Percentiles rank a stretch among this genome's conserved stretches.
These are phyloP conservation scores for Upupa epops DNA, from an alignment of 2,113 vertebrate genomes.

Conservation along the genomic window DNA sequence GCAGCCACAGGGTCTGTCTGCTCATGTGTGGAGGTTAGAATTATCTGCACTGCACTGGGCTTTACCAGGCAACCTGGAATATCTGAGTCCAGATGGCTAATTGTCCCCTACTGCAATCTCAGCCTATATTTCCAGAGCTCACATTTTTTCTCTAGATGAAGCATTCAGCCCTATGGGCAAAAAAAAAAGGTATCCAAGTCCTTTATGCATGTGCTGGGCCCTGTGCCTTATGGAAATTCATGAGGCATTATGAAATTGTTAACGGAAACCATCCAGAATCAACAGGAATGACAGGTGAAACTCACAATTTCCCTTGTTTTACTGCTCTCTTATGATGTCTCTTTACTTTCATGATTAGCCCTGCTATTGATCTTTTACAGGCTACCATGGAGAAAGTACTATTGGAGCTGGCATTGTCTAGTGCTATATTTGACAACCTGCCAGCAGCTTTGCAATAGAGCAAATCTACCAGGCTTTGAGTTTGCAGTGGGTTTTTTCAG, in stretches of 20 bases:
- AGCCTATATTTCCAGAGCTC: not conserved
- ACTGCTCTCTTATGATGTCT: conserved; percentile 9
- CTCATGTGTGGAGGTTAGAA: not conserved
- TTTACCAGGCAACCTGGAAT: not conserved
- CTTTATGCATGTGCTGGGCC: not conserved
- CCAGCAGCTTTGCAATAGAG: conserved; percentile 1
- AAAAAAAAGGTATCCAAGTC: conserved; percentile 23
- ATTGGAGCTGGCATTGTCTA: conserved; percentile 15
- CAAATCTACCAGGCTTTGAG: not conserved
- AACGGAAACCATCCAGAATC: conserved; percentile 28
- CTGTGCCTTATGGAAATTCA: conserved; percentile 40
- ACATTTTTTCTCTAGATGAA: not conserved
- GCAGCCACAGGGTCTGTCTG: not conserved
- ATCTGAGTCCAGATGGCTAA: not conserved
- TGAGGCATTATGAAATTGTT: conserved; percentile 34
- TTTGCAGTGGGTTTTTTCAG: not conserved
- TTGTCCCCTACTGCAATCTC: not conserved
- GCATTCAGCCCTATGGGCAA: conserved; percentile 8
- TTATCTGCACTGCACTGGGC: not conserved
- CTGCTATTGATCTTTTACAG: conserved; percentile 14
- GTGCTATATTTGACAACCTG: not conserved
- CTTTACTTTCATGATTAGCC: conserved; percentile 9
- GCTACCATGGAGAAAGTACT: not conserved
- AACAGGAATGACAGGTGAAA: conserved; percentile 40
- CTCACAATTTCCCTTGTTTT: conserved; percentile 25